phyloP scores from a whole-genome alignment of 1,140 invertebrate genomes.

The Scylla paramamosain region DNA sequence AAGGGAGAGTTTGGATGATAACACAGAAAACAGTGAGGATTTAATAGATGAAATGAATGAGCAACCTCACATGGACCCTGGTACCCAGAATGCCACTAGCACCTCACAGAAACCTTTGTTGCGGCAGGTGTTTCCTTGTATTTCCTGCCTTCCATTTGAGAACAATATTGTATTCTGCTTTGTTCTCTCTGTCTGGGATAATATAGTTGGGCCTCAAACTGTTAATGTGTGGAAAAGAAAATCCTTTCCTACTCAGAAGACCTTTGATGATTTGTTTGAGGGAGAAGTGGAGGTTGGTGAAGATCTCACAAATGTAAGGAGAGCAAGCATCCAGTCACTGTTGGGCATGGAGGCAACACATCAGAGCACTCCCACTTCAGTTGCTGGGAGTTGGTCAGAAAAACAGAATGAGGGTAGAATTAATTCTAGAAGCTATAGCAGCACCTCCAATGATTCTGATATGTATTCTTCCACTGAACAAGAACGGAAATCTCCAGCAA shows the following conservation, averaged over 20 bases:
- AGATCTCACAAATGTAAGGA: conserved; percentile 31
- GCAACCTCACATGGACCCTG: background rate
- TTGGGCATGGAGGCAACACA: background rate
- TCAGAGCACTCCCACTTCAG: background rate
- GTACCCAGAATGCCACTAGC: background rate
- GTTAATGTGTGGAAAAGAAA: conserved; percentile 77
- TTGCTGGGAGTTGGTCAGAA: background rate
- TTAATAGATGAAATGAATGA: background rate
- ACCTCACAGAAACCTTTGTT: conserved; percentile 51
- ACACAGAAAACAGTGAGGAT: conserved; percentile 55
- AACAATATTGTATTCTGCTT: conserved; percentile 77
- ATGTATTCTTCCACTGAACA: background rate
- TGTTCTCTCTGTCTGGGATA: conserved; percentile 77
- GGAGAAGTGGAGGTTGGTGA: conserved; percentile 45
- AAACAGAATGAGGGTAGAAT: background rate
- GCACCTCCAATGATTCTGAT: conserved; percentile 41
- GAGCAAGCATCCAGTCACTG: background rate
- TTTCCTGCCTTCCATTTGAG: conserved; percentile 76
- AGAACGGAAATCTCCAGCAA: background rate
- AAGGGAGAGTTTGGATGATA: conserved; percentile 41
- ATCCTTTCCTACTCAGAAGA: conserved; percentile 64
- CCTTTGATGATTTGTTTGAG: conserved; percentile 60
- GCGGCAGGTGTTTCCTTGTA: conserved; percentile 71
- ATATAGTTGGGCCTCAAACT: conserved; percentile 76
- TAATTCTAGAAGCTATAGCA: conserved; percentile 23